A percentile compares a stretch with the other conserved stretches of the same genome.
Conservation (phyloP, 1,140 invertebrate genomes). For the Nasonia vitripennis region DNA sequence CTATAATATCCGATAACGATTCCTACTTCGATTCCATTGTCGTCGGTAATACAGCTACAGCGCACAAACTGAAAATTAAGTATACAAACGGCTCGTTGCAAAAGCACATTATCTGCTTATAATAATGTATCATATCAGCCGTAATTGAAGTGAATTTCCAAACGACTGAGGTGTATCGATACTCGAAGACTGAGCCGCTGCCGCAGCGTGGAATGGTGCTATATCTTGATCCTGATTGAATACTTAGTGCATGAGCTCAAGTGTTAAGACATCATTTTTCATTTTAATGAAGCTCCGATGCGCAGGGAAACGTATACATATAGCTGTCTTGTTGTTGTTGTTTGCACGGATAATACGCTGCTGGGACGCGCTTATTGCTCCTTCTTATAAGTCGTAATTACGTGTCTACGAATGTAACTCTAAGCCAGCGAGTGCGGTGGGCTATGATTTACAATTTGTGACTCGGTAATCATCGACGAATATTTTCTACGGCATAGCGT, state of each 20-base stretch:
- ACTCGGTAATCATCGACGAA: too few relatives aligned
- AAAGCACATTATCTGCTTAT: constrained; percentile 10
- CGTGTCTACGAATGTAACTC: background rate
- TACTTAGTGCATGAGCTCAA: constrained; percentile 36
- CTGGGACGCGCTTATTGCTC: background rate
- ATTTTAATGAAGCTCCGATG: constrained; percentile 26
- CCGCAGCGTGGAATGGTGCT: background rate
- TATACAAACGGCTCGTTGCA: background rate
- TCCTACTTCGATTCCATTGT: background rate
- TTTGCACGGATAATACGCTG: background rate
- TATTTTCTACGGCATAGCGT: too few relatives aligned
- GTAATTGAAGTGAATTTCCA: constrained; percentile 24
- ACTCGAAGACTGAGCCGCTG: background rate
- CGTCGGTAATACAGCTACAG: too few relatives aligned
- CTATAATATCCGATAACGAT: background rate
- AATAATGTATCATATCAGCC: constrained; percentile 6
- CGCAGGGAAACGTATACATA: background rate
- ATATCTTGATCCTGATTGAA: constrained; percentile 36
- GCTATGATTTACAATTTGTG: too few relatives aligned
- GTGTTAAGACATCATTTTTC: constrained; percentile 36
- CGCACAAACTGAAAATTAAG: background rate
- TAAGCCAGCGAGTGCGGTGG: too few relatives aligned
- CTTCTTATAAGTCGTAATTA: background rate
- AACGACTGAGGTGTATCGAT: background rate
- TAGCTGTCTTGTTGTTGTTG: background rate